These are phyloP conservation scores for Tachuris rubrigastra DNA, from an alignment of 2,113 vertebrate species.

Conservation along the genomic window DNA sequence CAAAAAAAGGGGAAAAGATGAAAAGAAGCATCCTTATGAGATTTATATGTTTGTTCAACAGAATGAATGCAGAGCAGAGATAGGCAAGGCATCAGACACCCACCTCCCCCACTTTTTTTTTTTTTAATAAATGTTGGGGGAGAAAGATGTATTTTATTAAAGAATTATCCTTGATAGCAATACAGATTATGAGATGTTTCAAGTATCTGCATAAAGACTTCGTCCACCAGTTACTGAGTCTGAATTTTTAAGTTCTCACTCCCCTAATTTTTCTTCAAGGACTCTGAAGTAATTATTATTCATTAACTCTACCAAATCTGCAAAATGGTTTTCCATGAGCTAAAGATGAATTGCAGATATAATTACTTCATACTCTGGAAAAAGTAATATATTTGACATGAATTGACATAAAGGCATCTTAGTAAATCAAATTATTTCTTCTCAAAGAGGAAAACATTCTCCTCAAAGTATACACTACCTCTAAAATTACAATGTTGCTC, in stretches of 20 bases:
- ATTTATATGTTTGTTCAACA: neutral
- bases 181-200: neutral
- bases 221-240: neutral
- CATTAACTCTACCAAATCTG: neutral
- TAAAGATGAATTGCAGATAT: neutral
- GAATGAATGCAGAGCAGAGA: neutral
- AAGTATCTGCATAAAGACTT: neutral
- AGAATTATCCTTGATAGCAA: rapidly evolving
- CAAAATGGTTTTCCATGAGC: neutral
- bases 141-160: neutral
- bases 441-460: neutral
- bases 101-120: neutral
- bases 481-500: neutral
- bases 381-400: neutral
- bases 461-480: neutral
- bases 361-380: neutral
- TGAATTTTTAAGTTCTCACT: neutral
- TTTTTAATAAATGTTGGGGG: neutral
- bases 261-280: neutral
- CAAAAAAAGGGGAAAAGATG: rapidly evolving
- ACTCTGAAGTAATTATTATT: neutral
- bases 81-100: neutral
- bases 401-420: neutral
- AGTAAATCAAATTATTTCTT: neutral
- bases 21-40: neutral